Evolutionary conservation across 2,888 invertebrate species (phyloP).

Genomic region (Masnerella sp.): DNA sequence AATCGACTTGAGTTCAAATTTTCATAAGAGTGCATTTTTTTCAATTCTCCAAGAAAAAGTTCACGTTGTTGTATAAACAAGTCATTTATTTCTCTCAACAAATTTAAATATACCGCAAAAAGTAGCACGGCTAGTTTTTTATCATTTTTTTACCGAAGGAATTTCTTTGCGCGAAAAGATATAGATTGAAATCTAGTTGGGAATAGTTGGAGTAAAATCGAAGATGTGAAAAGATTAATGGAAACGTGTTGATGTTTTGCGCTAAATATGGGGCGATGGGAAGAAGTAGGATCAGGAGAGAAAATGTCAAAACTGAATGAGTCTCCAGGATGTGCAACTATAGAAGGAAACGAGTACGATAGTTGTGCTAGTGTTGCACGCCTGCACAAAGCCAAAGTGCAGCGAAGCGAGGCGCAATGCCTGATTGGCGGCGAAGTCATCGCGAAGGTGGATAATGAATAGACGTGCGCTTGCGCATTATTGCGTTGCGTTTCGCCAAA

Average conservation of each 20-base stretch:
- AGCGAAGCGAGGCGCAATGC: slow-evolving; percentile 68
- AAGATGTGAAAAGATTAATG: no score
- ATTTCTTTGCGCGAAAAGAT: no score
- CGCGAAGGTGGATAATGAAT: slow-evolving; percentile 58
- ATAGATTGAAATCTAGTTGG: no score
- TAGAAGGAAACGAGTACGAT: slow-evolving; percentile 31
- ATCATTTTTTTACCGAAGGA: no score
- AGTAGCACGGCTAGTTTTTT: no score
- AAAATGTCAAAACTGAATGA: slow-evolving; percentile 15
- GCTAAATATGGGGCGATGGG: not conserved
- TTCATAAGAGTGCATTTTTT: no score
- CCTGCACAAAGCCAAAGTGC: slow-evolving; percentile 68
- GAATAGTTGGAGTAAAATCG: no score
- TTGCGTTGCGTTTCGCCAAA: slow-evolving; percentile 30
- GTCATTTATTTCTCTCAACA: no score
- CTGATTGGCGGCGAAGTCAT: slow-evolving; percentile 65
- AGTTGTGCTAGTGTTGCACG: slow-evolving; percentile 48
- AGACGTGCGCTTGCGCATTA: slow-evolving; percentile 30
- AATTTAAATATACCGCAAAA: no score
- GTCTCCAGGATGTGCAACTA: slow-evolving; percentile 20
- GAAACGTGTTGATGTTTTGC: no score
- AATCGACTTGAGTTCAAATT: not conserved
- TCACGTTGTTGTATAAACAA: no score
- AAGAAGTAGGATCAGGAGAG: not conserved
- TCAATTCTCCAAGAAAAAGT: no score